Evolutionary conservation across 2,113 vertebrate species (phyloP), one percentile per base, ranked within the genome.

Genomic region (Melozone crissalis): DNA sequence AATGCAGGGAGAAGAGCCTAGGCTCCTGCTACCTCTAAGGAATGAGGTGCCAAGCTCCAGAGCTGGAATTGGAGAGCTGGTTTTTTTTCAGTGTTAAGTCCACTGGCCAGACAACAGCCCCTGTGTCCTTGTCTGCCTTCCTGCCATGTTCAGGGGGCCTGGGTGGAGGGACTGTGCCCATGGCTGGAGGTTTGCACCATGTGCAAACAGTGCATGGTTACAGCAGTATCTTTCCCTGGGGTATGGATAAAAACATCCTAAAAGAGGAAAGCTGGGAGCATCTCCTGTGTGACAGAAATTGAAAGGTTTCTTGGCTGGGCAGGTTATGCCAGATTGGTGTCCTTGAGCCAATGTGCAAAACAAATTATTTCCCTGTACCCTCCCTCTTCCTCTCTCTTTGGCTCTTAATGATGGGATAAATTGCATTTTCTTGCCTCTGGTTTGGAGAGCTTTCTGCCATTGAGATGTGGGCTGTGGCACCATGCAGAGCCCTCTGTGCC

Each of bases 401-500:
- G 37, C 13, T 83, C 35, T 80, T 54, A 73, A 39, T 79, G 49
- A 28, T 74, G 51, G 15, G 33, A 35, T 84, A 67, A 63, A 49
- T 9, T 44, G 7, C 2, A 22, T 62, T 74, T 58, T 19, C 43
- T 61, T 81, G 46, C 31, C 8, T 18, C 20, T 72, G 43, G 11
- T 66, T 10, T 59, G 22, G 5, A 21, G n/a, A 41, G 37, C 46
- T 51, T 59, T 69, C 28, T 7, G 26, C 27, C 4, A 6, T 74
- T 65, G 61, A 41, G 55, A 17, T 30, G 27, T 13, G 9, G 41
- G 19, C 37, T 0, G 0, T 87, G 69, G 61, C 59, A 65, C 41
- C 23, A 3, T 17, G 37, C 46, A 65, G 57, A 63, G 39, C 46
- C 46, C 12, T 67, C 14, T 57, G 5, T 5, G 3, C n/a, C 51